Percentiles rank a stretch among this genome's conserved stretches.
Evolutionary conservation across 2,113 vertebrate species (phyloP).

Genomic region (Empidonax traillii): DNA sequence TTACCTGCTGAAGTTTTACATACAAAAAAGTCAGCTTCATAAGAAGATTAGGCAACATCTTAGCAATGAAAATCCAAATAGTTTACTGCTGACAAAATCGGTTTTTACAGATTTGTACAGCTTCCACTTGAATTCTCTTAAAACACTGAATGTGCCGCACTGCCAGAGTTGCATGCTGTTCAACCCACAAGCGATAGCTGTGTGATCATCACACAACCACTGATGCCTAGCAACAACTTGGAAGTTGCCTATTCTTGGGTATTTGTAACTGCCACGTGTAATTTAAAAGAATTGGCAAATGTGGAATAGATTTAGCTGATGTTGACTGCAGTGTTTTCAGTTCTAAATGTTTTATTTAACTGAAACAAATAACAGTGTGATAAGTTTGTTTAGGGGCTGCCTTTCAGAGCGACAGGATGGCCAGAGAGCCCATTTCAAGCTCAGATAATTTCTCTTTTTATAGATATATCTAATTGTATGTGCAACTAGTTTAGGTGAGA

Average conservation of each 20-base stretch:
- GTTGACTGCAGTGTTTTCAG: not conserved
- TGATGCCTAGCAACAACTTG: not conserved
- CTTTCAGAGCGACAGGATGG: not conserved
- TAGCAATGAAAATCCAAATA: not conserved
- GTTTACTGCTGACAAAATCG: not conserved
- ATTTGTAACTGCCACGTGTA: not conserved
- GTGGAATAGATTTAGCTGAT: not conserved
- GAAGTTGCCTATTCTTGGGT: not conserved
- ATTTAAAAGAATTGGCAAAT: not conserved
- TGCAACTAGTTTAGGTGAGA: not conserved
- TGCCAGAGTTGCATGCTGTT: not conserved
- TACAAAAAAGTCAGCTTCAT: not conserved
- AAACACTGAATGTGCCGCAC: not conserved
- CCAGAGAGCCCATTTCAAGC: not conserved
- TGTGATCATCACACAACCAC: not conserved
- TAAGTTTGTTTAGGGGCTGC: not conserved
- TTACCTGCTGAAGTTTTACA: not conserved
- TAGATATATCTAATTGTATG: not conserved
- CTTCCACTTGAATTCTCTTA: not conserved
- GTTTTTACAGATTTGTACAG: not conserved
- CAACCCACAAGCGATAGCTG: not conserved
- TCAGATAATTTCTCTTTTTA: not conserved
- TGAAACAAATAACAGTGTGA: not conserved
- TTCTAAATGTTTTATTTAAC: not conserved
- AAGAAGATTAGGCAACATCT: not conserved